Percentiles rank a stretch among this genome's conserved stretches.
Conservation (phyloP, 2,888 invertebrate species). For the Oscheius onirici region DNA sequence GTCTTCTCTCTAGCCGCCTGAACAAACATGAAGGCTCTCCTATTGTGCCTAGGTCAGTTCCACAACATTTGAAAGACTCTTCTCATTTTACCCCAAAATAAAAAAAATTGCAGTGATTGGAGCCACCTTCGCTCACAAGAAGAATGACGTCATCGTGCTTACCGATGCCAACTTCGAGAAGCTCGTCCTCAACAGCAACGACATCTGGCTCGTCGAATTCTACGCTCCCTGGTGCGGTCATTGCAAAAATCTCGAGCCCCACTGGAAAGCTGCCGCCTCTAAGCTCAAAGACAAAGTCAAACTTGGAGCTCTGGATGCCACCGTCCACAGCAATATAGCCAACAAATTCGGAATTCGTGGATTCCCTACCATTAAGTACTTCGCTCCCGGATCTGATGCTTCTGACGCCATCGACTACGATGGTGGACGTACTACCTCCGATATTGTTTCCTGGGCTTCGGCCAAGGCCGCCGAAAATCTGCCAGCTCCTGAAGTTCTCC, state of each 20-base stretch:
- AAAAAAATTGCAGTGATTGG: constrained; percentile 41
- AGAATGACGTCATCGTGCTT: constrained; percentile 83
- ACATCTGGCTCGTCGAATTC: constrained; percentile 97
- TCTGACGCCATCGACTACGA: constrained; percentile 82
- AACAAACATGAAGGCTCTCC: not conserved
- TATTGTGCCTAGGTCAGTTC: not conserved
- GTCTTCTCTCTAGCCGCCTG: too few relatives aligned
- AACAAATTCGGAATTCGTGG: constrained; percentile 86
- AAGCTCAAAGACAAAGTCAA: constrained; percentile 93
- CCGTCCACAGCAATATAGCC: constrained; percentile 85
- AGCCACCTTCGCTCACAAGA: constrained; percentile 48
- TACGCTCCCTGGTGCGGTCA: constrained; percentile 90
- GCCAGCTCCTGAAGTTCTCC: constrained; percentile 86
- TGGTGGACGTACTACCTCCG: constrained; percentile 86
- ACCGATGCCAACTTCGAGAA: constrained; percentile 96
- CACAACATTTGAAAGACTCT: too few relatives aligned
- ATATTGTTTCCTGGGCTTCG: constrained; percentile 87
- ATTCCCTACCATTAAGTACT: constrained; percentile 90
- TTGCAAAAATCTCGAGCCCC: constrained; percentile 93
- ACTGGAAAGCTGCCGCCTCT: constrained; percentile 93
- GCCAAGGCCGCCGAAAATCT: constrained; percentile 80
- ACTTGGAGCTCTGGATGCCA: constrained; percentile 93
- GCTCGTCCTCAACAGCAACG: constrained; percentile 88
- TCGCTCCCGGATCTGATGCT: constrained; percentile 77
- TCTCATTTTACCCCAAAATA: too few relatives aligned